phyloP scores from a whole-genome alignment of 1,140 invertebrate genomes.

The Galendromus occidentalis region DNA sequence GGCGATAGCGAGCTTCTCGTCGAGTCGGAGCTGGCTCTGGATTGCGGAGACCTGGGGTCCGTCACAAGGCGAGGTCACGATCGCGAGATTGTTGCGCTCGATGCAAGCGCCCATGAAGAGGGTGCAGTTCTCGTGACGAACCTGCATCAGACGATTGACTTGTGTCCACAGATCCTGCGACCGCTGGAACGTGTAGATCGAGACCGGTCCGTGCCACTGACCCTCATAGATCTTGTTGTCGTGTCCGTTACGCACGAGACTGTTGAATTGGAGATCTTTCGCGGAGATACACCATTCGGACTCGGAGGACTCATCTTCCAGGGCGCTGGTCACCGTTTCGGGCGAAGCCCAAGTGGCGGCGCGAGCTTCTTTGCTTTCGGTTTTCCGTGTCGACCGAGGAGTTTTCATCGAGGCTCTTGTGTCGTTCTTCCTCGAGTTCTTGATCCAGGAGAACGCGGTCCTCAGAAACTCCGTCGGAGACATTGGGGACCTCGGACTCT shows the following conservation, averaged over 20 bases:
- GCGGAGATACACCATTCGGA: slow-evolving; percentile 28
- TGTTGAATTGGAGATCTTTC: slow-evolving; percentile 26
- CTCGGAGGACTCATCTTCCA: background rate
- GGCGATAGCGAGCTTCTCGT: slow-evolving; percentile 19
- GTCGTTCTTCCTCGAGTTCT: background rate
- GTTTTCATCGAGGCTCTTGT: too few species aligned
- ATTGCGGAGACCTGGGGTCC: slow-evolving; percentile 9
- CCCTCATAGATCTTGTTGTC: slow-evolving; percentile 28
- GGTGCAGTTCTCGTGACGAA: slow-evolving; percentile 33
- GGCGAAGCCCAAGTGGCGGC: background rate
- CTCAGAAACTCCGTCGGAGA: slow-evolving; percentile 4
- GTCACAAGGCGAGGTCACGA: slow-evolving; percentile 23
- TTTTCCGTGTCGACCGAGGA: too few species aligned
- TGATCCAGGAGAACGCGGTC: slow-evolving; percentile 5
- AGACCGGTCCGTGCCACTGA: slow-evolving; percentile 33
- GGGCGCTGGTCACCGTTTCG: background rate
- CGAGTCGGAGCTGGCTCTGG: background rate
- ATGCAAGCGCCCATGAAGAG: slow-evolving; percentile 34
- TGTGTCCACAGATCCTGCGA: slow-evolving; percentile 18
- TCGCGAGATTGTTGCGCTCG: slow-evolving; percentile 26
- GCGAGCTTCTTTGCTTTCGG: background rate
- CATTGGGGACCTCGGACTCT: background rate
- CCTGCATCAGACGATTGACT: slow-evolving; percentile 28
- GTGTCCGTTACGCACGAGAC: slow-evolving; percentile 24
- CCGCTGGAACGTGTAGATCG: slow-evolving; percentile 26